Evolutionary conservation across 2,888 invertebrate species (phyloP), one percentile per base, ranked within the genome.

Genomic region (Melinaea menophilus): DNA sequence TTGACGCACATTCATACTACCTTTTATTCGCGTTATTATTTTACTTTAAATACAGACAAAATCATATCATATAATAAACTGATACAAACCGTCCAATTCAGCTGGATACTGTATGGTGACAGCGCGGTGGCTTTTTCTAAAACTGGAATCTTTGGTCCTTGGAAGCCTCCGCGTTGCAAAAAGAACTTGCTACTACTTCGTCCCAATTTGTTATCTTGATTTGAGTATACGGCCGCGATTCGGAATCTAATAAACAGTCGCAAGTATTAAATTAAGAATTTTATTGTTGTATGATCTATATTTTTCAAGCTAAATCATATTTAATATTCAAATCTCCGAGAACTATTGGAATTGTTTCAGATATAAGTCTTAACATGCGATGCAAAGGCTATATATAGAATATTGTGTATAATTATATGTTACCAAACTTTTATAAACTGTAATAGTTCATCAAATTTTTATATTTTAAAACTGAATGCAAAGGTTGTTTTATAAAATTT

Each of bases 191-290:
- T 73, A 22, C 85, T 88, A 65, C 88, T 90, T 64, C 81, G 82
- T 4, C 90, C 97, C 78, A 92, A 92, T 84, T 94, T 95, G 84
- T 98, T 98, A 84, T 98, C 98, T 78, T 97, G 95, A 81, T 99
- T 98, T 0, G 96, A 95, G 80, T 98, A 98, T 0, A 98, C 98
- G 0, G 98, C 98, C 4, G 98, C 96, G 70, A 98, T 96, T 11
- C 98, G 93, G 84, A 98, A 98, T 77, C 94, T 94, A 73, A 56
- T 13, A 35, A 13, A 33, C 9, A 35, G 12, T 9, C 11, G 3
- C 9, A 41, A 9, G 3, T 9, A 41, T 9, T 41, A 41, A 2
- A 41, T 41, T 7, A 41, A 37, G 47, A 13, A 48, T 5, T 13
- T 9, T 13, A 48, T 48, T 13, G 5, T 13, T 48, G 48, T 48